Conservation (phyloP, 2,113 vertebrate species). For the Haliaeetus leucogaster region DNA sequence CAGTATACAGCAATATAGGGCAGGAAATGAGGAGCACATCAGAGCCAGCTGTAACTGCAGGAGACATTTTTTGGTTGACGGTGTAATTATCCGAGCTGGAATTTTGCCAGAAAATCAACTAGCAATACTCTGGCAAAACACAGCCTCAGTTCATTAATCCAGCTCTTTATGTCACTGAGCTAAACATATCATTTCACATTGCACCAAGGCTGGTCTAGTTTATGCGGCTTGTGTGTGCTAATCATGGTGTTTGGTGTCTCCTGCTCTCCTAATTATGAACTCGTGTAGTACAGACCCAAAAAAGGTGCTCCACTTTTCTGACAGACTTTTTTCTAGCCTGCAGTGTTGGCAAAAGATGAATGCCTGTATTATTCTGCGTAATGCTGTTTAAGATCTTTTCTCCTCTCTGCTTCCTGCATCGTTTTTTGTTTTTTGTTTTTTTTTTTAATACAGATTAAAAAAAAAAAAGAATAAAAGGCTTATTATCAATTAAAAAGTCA, state of each 20-base stretch:
- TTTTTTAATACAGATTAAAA: neutral
- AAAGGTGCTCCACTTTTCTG: neutral
- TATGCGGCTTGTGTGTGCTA: neutral
- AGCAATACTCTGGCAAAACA: neutral
- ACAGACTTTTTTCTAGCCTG: neutral
- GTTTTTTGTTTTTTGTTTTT: fast-evolving
- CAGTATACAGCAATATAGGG: neutral
- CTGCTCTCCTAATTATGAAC: neutral
- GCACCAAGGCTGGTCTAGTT: neutral
- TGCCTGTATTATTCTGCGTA: neutral
- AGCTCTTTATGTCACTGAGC: neutral
- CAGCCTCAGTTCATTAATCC: constrained; percentile 9
- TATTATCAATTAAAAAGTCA: neutral
- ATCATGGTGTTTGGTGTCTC: neutral
- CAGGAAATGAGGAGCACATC: neutral
- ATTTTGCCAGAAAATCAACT: constrained; percentile 20
- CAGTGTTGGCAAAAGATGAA: neutral
- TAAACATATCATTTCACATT: neutral
- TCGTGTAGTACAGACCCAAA: neutral
- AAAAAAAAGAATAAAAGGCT: neutral
- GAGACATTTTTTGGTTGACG: neutral
- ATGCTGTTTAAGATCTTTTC: neutral
- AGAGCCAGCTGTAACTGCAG: neutral
- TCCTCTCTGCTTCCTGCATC: neutral
- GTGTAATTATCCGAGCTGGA: constrained; percentile 32